Base-by-base conservation (phyloP, 2,888 invertebrate genomes). In the Strigamia maritima region DNA sequence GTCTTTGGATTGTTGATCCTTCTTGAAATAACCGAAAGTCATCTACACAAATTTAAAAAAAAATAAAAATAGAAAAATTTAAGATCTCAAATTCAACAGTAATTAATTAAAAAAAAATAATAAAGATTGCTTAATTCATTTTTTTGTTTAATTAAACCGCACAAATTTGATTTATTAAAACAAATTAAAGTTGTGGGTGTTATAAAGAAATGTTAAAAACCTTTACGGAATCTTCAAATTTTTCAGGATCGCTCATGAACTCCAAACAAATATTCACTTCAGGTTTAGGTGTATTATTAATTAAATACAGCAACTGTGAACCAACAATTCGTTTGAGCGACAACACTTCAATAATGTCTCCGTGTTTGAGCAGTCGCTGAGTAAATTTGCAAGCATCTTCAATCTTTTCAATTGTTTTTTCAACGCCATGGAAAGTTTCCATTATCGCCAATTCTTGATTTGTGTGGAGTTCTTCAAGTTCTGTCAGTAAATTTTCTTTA, bases 341-440 rank as follows among this genome's bases (percentile, higher is more conserved):
- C 81, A 95, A 90, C 83, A 95, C 91, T 87, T 95, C 95, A 6
- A 92, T 90, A 31, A 92, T 92, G 85, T 94, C 95, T 31, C 95
- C 95, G 84, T 93, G 91, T 81, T 93, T 92, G 80, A 95, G 87
- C 75, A 96, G 89, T 82, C 93, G 90, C 19, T 91, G 90, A 0
- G 95, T 92, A 85, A 95, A 97, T 83, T 92, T 92, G 84, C 93
- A 93, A 12, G 95, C 95, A 84, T 94, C 93, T 84, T 94, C 93
- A 81, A 96, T 91, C 83, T 93, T 92, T 81, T 92, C 93, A 81
- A 93, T 91, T 4, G 92, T 92, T 85, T 94, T 94, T 83, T 93
- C 94, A 79, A 95, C 90, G 80, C 91, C 78, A 81, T 86, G 92
- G 84, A 92, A 91, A 81, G 93, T 89, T 85, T 95, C 95, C 95